phyloP scores from a whole-genome alignment of 1,140 invertebrate species.

The Drosophila ambigua region DNA sequence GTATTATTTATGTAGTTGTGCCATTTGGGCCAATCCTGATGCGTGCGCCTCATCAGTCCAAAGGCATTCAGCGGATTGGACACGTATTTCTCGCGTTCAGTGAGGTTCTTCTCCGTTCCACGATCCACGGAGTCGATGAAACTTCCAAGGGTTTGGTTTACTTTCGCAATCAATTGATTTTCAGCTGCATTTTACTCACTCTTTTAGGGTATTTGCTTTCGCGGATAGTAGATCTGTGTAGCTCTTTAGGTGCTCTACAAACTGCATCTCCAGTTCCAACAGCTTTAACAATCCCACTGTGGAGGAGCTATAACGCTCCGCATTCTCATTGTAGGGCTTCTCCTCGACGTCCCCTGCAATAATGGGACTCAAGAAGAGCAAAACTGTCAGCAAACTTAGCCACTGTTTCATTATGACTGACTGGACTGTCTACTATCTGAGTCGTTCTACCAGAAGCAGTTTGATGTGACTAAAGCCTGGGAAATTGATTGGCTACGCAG shows the following conservation, averaged over 20 bases:
- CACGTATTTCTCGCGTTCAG: constrained; percentile 39
- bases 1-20: constrained; percentile 33
- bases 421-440: no score
- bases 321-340: not conserved
- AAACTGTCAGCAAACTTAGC: no score
- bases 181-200: constrained; percentile 3
- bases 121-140: constrained; percentile 15
- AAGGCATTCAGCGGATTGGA: constrained; percentile 56
- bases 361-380: no score
- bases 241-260: not conserved
- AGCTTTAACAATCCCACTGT: constrained; percentile 5
- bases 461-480: no score
- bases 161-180: not conserved
- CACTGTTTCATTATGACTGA: no score
- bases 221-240: constrained; percentile 30
- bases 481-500: no score
- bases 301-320: constrained; percentile 7
- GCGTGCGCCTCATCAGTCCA: constrained; percentile 35
- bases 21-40: constrained; percentile 59
- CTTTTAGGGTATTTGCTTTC: constrained; percentile 18
- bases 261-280: constrained; percentile 16
- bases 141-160: not conserved
- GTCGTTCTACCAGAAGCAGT: no score
- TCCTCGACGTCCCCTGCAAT: no score
- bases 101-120: not conserved